phyloP scores from a whole-genome alignment of 1,140 invertebrate species.

The Drosophila melanica region DNA sequence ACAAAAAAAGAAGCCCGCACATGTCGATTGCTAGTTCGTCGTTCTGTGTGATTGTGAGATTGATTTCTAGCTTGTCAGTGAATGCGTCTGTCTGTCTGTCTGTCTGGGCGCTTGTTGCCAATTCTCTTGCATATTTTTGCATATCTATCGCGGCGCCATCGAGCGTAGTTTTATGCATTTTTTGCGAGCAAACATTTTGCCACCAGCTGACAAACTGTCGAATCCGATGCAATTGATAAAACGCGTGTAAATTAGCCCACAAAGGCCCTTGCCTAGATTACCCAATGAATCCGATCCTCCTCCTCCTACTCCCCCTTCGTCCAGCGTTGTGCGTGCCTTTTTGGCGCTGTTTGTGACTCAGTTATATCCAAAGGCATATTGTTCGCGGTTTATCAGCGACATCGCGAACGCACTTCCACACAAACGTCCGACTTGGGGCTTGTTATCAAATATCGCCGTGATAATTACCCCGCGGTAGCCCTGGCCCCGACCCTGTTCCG shows the following conservation, averaged over 20 bases:
- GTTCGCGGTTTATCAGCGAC: constrained; percentile 19
- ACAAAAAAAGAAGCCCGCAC: constrained; percentile 48
- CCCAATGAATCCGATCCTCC: neutral
- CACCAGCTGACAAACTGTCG: constrained; percentile 38
- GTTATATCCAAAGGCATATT: neutral
- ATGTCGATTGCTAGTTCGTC: constrained; percentile 69
- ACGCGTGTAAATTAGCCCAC: constrained; percentile 21
- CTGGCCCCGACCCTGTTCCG: neutral
- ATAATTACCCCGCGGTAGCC: constrained; percentile 15
- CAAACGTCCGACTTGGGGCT: constrained; percentile 2
- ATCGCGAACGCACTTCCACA: constrained; percentile 19
- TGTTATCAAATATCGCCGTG: constrained; percentile 39
- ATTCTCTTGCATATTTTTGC: constrained; percentile 57
- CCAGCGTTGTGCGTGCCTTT: too few relatives aligned
- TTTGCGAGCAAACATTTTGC: constrained; percentile 27
- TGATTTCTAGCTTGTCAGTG: constrained; percentile 68
- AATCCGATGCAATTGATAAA: constrained; percentile 63
- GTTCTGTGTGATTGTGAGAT: constrained; percentile 64
- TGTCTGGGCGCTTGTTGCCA: constrained; percentile 3
- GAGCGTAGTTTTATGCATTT: constrained; percentile 26
- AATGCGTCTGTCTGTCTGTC: constrained; percentile 6
- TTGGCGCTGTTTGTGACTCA: neutral
- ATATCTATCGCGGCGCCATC: constrained; percentile 35
- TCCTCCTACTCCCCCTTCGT: neutral
- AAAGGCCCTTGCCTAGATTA: neutral